Evolutionary conservation across 2,797 vertebrate genomes (phyloP).

Genomic region (Champsocephalus esox): DNA sequence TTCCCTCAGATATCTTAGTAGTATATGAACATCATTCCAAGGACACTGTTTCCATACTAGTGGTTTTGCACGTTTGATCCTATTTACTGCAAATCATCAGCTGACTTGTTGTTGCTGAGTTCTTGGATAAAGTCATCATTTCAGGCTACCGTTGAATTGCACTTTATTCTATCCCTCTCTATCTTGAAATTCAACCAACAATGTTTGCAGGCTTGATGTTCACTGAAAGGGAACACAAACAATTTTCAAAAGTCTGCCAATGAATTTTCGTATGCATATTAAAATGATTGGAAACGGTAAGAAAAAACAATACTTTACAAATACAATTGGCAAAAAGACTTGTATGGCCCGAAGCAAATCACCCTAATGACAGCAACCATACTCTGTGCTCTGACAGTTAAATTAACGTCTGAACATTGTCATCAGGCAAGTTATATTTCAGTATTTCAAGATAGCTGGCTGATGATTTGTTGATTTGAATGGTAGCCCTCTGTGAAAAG

Average conservation of each 20-base stretch:
- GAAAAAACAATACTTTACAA: background rate
- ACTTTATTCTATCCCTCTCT: background rate
- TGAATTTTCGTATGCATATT: background rate
- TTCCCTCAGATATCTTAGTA: constrained; percentile 7
- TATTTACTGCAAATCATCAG: constrained; percentile 8
- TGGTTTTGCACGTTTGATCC: constrained; percentile 6
- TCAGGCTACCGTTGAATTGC: background rate
- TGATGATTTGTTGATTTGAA: constrained; percentile 70
- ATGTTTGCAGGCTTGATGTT: background rate
- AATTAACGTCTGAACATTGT: constrained; percentile 24
- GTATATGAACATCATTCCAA: constrained; percentile 5
- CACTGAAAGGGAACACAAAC: background rate
- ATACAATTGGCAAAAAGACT: background rate
- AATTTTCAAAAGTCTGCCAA: background rate
- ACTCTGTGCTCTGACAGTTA: constrained; percentile 10
- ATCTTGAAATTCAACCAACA: background rate
- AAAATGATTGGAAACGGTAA: constrained; percentile 4
- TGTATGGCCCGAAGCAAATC: background rate
- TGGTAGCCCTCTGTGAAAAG: constrained; percentile 43
- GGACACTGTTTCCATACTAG: constrained; percentile 3
- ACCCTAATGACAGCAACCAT: background rate
- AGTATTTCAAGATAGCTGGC: constrained; percentile 33
- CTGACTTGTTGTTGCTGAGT: background rate
- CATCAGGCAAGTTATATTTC: constrained; percentile 32
- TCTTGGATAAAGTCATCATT: background rate